A percentile compares a stretch with the other conserved stretches of the same genome.
phyloP scores from a whole-genome alignment of 92 coral and sea anemone species.

The Epizoanthus illoricatus region DNA sequence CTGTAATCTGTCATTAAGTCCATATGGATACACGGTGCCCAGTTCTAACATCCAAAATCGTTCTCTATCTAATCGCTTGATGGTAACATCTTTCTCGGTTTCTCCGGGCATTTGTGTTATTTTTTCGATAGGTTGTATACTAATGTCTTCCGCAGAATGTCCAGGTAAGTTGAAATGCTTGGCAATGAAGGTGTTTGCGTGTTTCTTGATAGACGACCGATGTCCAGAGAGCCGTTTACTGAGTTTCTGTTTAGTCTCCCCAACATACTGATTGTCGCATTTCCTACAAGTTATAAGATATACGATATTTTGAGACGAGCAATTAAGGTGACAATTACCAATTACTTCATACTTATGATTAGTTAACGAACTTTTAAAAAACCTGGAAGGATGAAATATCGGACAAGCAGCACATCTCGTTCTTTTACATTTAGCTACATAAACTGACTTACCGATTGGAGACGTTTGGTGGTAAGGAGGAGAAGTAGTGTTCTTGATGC shows the following conservation, averaged over 20 bases:
- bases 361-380: slow-evolving; percentile 21
- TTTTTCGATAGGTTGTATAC: slow-evolving; percentile 18
- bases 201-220: slow-evolving; percentile 30
- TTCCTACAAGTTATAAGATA: slow-evolving; percentile 33
- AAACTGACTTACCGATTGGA: background rate
- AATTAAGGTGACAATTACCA: slow-evolving; percentile 17
- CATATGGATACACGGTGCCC: slow-evolving; percentile 26
- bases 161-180: slow-evolving; percentile 36
- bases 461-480: background rate
- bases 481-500: background rate
- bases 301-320: slow-evolving; percentile 16
- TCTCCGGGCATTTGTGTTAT: slow-evolving; percentile 13
- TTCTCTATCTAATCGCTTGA: slow-evolving; percentile 25
- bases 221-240: background rate
- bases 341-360: slow-evolving; percentile 27
- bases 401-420: background rate
- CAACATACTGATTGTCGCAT: slow-evolving; percentile 38
- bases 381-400: slow-evolving; percentile 11
- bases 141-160: slow-evolving; percentile 8
- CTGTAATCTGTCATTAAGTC: slow-evolving; percentile 22
- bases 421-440: slow-evolving; percentile 5
- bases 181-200: slow-evolving; percentile 32
- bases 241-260: slow-evolving; percentile 25
- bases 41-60: slow-evolving; percentile 32
- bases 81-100: slow-evolving; percentile 27